phyloP scores from a whole-genome alignment of 2,113 vertebrate genomes.

The Aleadryas rufinucha region DNA sequence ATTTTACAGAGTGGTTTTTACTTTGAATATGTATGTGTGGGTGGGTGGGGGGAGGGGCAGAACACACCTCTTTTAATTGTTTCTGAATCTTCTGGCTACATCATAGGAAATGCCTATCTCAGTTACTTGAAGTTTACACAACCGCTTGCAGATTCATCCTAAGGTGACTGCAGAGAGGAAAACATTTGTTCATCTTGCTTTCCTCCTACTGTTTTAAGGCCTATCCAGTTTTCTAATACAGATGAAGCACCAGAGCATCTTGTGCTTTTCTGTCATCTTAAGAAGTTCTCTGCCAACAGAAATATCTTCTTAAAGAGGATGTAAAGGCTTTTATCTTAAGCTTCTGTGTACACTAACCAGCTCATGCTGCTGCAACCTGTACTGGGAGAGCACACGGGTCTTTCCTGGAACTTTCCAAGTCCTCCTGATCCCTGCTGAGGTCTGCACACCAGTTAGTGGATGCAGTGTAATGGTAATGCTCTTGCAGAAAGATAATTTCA shows the following conservation, averaged over 20 bases:
- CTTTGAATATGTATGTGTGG: neutral
- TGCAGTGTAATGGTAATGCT: neutral
- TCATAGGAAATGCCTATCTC: neutral
- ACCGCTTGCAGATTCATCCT: rapidly evolving
- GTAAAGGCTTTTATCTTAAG: neutral
- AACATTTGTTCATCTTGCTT: neutral
- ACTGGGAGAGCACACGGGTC: neutral
- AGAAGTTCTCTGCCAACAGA: neutral
- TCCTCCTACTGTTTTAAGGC: neutral
- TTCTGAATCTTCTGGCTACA: neutral
- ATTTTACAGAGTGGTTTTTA: neutral
- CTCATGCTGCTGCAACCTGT: neutral
- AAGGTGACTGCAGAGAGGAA: neutral
- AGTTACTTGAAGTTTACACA: neutral
- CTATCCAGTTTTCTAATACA: neutral
- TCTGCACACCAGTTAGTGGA: neutral
- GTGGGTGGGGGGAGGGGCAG: neutral
- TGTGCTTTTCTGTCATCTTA: neutral
- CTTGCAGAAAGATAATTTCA: neutral
- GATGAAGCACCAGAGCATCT: neutral
- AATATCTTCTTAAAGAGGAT: neutral
- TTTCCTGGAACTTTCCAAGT: neutral
- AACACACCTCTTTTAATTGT: neutral
- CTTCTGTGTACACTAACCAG: neutral
- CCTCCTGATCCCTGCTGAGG: neutral